Base-by-base conservation (phyloP, 2,797 vertebrate species). In the Spea hammondii region DNA sequence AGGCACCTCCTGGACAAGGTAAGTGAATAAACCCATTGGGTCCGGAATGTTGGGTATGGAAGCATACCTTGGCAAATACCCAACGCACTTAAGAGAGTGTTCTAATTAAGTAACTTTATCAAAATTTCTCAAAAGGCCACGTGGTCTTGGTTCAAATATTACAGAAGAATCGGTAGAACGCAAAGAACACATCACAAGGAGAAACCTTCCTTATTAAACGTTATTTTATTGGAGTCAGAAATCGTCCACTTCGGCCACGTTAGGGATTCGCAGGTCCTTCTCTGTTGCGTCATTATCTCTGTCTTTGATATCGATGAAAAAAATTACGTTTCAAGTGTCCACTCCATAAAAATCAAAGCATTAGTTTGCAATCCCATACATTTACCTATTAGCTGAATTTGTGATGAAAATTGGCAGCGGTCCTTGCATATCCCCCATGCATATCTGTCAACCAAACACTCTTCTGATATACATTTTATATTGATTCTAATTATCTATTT, bases 301-400 rank as follows among this genome's bases (percentile, higher is more conserved):
- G n/a, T 53, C 65, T 68, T 74, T 12, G 53, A 53, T 6, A 59
- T 69, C 32, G n/a, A 17, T 17, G 32, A 62, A 32, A 62, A 62
- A 62, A 62, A 17, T 6, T 17, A 62, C 14, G 3, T 6, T 62
- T 62, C 9, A 6, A 62, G 8, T 62, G 44, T 1, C 14, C 59
- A 7, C 5, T 32, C n/a, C 59, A 59, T 59, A 6, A 62, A 6
- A 62, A 62, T 17, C n/a, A 62, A 6, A 6, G 2, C n/a, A 62
- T 62, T 62, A 2, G n/a, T 69, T 32, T 69, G 49, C 6, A 64
- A 4, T 64, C 6, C 60, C 2, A 32, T 32, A 32, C 32, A 32
- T 32, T 32, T 32, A 32, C 32, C 32, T 32, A 32, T 32, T 32
- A 32, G 32, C 32, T 32, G 32, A 32, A 32, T 32, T 32, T 32